Evolutionary conservation across 92 coral and sea anemone genomes (phyloP).

Genomic region (Epizoanthus stellaris): DNA sequence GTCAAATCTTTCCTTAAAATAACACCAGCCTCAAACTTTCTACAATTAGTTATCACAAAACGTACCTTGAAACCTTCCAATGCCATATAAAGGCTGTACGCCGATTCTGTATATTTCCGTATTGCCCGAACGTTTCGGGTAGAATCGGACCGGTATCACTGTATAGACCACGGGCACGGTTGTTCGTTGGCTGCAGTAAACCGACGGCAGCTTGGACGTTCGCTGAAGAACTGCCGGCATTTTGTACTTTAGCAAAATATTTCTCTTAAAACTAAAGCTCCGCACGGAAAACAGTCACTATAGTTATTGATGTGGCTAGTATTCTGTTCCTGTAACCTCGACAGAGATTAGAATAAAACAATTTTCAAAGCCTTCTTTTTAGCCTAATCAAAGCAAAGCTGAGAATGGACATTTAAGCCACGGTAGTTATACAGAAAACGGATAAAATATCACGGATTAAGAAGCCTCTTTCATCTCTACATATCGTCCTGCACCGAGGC

Average conservation of each 20-base stretch:
- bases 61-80: background rate
- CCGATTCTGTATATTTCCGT: slow-evolving; percentile 12
- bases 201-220: background rate
- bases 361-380: background rate
- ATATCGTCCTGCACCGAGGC: too few relatives aligned
- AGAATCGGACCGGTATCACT: slow-evolving; percentile 1
- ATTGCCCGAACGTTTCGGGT: background rate
- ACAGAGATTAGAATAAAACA: background rate
- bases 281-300: background rate
- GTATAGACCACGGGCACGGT: background rate
- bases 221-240: slow-evolving; percentile 6
- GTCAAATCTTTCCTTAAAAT: too few relatives aligned
- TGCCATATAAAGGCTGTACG: slow-evolving; percentile 5
- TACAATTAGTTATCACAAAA: background rate
- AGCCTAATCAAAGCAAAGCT: background rate
- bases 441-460: too few relatives aligned
- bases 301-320: background rate
- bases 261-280: background rate
- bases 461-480: background rate
- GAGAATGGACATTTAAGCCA: background rate
- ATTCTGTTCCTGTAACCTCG: background rate
- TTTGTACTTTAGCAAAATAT: background rate
- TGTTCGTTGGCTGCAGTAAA: background rate
- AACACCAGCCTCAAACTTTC: too few relatives aligned
- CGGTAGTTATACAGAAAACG: too few relatives aligned